A percentile compares a stretch with the other conserved stretches of the same genome.
phyloP scores from a whole-genome alignment of 2,888 invertebrate species.

The Formica aserva region DNA sequence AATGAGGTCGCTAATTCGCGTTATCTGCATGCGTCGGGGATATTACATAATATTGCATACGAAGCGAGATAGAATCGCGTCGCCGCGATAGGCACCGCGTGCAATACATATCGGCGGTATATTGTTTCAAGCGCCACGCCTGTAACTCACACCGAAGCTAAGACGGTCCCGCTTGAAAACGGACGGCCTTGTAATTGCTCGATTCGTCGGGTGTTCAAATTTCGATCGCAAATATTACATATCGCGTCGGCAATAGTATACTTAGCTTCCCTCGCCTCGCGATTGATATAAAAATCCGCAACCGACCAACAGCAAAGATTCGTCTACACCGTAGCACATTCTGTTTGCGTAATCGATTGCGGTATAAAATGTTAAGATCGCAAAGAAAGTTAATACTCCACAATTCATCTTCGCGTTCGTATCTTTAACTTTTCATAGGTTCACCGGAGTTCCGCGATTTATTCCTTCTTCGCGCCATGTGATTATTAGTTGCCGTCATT shows the following conservation, averaged over 20 bases:
- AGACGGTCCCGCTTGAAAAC: constrained; percentile 67
- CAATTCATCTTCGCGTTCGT: background rate
- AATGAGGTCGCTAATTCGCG: constrained; percentile 64
- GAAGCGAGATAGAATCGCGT: constrained; percentile 15
- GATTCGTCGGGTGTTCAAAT: constrained; percentile 72
- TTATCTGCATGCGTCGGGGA: constrained; percentile 53
- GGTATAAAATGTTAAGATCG: background rate
- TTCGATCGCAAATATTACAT: constrained; percentile 77
- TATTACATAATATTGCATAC: constrained; percentile 67
- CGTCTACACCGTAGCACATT: constrained; percentile 38
- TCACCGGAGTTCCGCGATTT: constrained; percentile 9
- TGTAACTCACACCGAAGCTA: constrained; percentile 77
- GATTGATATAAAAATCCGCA: constrained; percentile 14
- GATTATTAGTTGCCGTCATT: constrained; percentile 25
- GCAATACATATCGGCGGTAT: constrained; percentile 72
- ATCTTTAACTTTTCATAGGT: background rate
- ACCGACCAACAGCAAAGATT: constrained; percentile 5
- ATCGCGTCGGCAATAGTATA: constrained; percentile 72
- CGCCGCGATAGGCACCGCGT: constrained; percentile 59
- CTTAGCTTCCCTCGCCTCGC: constrained; percentile 46
- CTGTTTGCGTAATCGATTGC: constrained; percentile 47
- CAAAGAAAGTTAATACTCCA: background rate
- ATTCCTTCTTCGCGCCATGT: background rate
- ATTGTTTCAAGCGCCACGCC: constrained; percentile 77
- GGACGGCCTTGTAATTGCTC: constrained; percentile 73